A percentile compares a stretch with the other conserved stretches of the same genome.
phyloP scores from a whole-genome alignment of 2,888 invertebrate genomes.

The Polyommatus icarus region DNA sequence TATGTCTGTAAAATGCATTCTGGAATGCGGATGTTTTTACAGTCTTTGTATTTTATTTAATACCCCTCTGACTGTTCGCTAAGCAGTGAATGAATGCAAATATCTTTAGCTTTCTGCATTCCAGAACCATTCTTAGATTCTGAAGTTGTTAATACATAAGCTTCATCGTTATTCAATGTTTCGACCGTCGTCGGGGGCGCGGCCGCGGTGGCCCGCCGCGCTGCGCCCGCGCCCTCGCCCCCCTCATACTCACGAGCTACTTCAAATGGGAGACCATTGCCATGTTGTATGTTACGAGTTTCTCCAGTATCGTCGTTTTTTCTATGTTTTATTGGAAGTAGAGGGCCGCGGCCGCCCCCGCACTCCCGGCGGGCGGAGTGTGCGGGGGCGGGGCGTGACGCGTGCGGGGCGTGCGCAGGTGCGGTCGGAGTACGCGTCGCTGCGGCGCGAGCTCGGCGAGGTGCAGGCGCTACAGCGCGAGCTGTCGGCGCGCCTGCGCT shows the following conservation, averaged over 20 bases:
- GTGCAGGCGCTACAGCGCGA: slow-evolving; percentile 90
- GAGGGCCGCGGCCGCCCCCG: slow-evolving; percentile 17
- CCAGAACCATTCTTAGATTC: neutral
- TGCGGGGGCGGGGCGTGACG: neutral
- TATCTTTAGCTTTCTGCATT: neutral
- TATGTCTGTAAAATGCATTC: neutral
- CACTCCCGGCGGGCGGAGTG: neutral
- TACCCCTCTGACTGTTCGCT: neutral
- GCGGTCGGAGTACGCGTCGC: slow-evolving; percentile 88
- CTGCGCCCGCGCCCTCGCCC: slow-evolving; percentile 17
- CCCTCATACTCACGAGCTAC: slow-evolving; percentile 40
- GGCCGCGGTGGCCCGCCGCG: neutral
- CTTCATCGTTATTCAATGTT: slow-evolving; percentile 3
- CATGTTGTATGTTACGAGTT: slow-evolving; percentile 37
- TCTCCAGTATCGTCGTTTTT: slow-evolving; percentile 33
- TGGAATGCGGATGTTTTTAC: neutral
- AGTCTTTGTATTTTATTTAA: too few species aligned
- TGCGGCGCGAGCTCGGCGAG: slow-evolving; percentile 88
- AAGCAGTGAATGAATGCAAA: neutral
- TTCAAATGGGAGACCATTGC: slow-evolving; percentile 40
- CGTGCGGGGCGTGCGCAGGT: slow-evolving; percentile 58
- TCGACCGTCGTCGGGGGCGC: neutral
- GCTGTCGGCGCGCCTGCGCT: slow-evolving; percentile 86
- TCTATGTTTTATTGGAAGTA: slow-evolving; percentile 34
- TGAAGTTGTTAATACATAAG: neutral